A percentile compares a stretch with the other conserved stretches of the same genome.
These are phyloP conservation scores for Alloscopus bannaensis DNA, from an alignment of 2,888 invertebrate species.

Conservation along the genomic window DNA sequence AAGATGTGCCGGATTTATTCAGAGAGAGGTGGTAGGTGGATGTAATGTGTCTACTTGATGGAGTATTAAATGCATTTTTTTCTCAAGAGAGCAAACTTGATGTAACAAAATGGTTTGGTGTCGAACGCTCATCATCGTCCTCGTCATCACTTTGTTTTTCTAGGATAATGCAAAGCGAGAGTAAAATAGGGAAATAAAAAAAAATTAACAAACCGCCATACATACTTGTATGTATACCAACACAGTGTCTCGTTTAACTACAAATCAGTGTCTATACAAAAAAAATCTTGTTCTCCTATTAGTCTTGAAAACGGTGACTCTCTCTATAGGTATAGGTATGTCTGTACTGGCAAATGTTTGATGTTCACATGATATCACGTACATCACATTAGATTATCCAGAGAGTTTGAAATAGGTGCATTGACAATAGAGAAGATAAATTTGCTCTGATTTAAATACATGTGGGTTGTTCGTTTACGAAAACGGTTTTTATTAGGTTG, in stretches of 20 bases:
- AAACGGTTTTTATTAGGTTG: too few relatives aligned
- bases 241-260: too few relatives aligned
- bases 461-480: slow-evolving; percentile 14
- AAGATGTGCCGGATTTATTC: too few relatives aligned
- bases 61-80: slow-evolving; percentile 30
- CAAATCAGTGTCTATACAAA: too few relatives aligned
- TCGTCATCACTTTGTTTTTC: not conserved
- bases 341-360: slow-evolving; percentile 54
- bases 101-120: slow-evolving; percentile 53
- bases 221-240: too few relatives aligned
- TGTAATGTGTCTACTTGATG: slow-evolving; percentile 10
- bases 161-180: not conserved
- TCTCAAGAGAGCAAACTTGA: slow-evolving; percentile 15
- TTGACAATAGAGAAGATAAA: too few relatives aligned
- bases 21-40: slow-evolving; percentile 6
- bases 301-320: too few relatives aligned
- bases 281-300: too few relatives aligned
- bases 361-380: slow-evolving; percentile 27
- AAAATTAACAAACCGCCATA: slow-evolving; percentile 10
- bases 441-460: too few relatives aligned
- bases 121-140: slow-evolving; percentile 37
- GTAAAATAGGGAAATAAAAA: slow-evolving; percentile 18
- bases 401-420: slow-evolving; percentile 1
- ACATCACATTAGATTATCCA: not conserved
- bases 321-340: too few relatives aligned